phyloP scores from a whole-genome alignment of 1,140 invertebrate genomes.

The Drosophila nikananu region DNA sequence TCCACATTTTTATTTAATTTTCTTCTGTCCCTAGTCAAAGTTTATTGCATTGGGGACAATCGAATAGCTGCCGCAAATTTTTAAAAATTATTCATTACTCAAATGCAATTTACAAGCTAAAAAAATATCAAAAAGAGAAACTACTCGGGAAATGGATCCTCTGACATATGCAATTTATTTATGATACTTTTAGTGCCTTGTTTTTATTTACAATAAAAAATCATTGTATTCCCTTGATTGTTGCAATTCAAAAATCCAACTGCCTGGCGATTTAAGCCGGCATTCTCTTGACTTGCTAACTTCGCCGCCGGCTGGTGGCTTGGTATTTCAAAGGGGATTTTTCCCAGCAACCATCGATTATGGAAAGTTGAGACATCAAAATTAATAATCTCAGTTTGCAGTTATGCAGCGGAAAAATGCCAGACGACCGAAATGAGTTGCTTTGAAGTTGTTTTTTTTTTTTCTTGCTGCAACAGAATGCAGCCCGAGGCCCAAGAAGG shows the following conservation, averaged over 20 bases:
- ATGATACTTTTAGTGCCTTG: too few species aligned
- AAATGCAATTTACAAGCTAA: not conserved
- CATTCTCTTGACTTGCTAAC: constrained; percentile 68
- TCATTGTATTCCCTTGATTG: not conserved
- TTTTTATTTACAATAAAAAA: not conserved
- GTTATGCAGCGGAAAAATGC: constrained; percentile 69
- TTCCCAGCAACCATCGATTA: constrained; percentile 66
- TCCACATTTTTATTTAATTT: not conserved
- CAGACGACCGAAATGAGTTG: constrained; percentile 48
- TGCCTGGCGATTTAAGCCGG: not conserved
- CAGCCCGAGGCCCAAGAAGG: constrained; percentile 27
- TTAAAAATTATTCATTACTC: constrained; percentile 17
- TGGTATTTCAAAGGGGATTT: constrained; percentile 61
- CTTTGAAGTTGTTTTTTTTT: constrained; percentile 65
- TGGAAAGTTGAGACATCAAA: constrained; percentile 74
- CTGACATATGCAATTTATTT: not conserved
- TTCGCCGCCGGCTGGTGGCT: constrained; percentile 48
- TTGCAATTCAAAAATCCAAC: constrained; percentile 30
- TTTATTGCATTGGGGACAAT: constrained; percentile 53
- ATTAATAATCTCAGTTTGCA: constrained; percentile 71
- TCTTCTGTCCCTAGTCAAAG: constrained; percentile 33
- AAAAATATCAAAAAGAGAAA: not conserved
- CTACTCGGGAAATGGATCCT: not conserved
- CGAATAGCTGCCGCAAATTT: constrained; percentile 50
- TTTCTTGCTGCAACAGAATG: constrained; percentile 50